Evolutionary conservation across 53 echinoderm and acorn worm genomes (phyloP), one percentile per base, ranked within the genome.

Genomic region (Apostichopus leukothele): DNA sequence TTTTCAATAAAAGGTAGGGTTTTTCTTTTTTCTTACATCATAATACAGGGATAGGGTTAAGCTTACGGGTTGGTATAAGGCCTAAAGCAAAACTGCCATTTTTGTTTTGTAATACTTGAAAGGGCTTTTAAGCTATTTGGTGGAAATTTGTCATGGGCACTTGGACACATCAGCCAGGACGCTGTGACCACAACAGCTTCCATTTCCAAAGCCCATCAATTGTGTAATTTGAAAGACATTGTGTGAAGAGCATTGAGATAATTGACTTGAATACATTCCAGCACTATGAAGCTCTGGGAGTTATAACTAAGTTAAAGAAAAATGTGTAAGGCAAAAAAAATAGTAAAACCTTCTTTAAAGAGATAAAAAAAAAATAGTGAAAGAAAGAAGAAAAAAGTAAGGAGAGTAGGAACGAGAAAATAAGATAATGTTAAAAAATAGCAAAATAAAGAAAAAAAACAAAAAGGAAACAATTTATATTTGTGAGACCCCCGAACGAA

Each of bases 251-350:
- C 88, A 87, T 87, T 50, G 88, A 87, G 88, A 87, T 87, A 87
- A 87, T 87, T 87, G 53, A 87, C 88, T 87, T 87, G 75, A 86
- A 74, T 87, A 87, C 88, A 87, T 87, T 87, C 88, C 88, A 75
- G 88, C 88, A 87, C 86, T 63, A 67, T 18, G 21, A 87, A 87
- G 88, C 88, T 87, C 75, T 87, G 88, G 88, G 88, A 87, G 88
- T 87, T 53, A 23, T 54, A 71, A 19, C 78, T 77, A 25, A 71
- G 18, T 14, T 71, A 21, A 57, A 10, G 14, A 9, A 75, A 75
- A 75, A 75, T 75, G 14, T 22, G 14, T 75, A 26, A 60, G 57
- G 57, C 53, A 67, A 18, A 87, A 75, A 87, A 87, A 74, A 85
- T 13, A 39, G 39, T 39, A 39, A 39, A 39, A 39, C 39, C 39